Percentiles rank a stretch among this genome's conserved stretches.
phyloP scores from a whole-genome alignment of 2,113 vertebrate genomes.

The Otis tarda region DNA sequence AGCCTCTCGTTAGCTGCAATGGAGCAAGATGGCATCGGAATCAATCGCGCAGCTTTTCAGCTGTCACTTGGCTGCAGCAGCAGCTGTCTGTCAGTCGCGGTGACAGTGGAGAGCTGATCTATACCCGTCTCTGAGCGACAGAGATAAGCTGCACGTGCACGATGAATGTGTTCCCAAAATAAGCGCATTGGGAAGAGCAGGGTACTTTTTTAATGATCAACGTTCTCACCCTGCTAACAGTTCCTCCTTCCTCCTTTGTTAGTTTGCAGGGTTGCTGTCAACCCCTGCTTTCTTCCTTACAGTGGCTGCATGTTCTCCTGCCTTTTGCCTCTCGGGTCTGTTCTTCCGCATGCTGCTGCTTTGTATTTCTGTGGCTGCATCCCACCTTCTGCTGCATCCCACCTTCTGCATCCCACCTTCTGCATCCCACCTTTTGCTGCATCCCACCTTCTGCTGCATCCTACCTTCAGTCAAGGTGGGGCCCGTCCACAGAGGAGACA shows the following conservation, averaged over 20 bases:
- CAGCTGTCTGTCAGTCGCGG: slow-evolving; percentile 25
- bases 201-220: background rate
- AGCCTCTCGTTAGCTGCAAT: background rate
- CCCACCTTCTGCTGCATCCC: background rate
- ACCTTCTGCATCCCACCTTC: no score
- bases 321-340: background rate
- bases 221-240: background rate
- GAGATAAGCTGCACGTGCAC: slow-evolving; percentile 35
- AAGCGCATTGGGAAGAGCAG: background rate
- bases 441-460: no score
- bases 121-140: slow-evolving; percentile 9
- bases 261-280: background rate
- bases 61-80: slow-evolving; percentile 10
- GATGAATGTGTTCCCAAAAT: background rate
- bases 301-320: background rate
- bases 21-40: background rate
- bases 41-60: slow-evolving; percentile 23
- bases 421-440: no score
- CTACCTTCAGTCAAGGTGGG: fast-evolving
- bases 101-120: background rate
- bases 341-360: background rate
- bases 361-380: background rate
- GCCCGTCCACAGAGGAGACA: fast-evolving
- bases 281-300: background rate
- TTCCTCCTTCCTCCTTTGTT: background rate